Conservation (phyloP, 2,888 invertebrate species). For the Hecatera dysodea region DNA sequence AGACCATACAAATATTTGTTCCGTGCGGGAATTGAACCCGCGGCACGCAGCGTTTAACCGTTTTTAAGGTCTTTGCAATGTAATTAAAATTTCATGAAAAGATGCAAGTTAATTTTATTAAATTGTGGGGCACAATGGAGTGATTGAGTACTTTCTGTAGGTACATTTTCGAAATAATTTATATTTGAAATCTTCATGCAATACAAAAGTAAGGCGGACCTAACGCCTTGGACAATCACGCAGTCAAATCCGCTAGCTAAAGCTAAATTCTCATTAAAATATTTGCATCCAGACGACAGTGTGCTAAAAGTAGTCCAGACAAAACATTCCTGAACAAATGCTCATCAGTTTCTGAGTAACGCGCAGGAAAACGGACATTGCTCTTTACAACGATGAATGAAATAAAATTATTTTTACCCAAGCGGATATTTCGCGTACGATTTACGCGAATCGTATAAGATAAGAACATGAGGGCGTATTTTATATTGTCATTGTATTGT, state of each 20-base stretch:
- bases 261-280: background rate
- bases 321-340: conserved; percentile 25
- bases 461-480: conserved; percentile 54
- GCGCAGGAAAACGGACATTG: conserved; percentile 63
- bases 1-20: no score
- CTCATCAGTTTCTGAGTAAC: conserved; percentile 53
- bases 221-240: background rate
- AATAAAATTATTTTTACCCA: conserved; percentile 46
- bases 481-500: conserved; percentile 20
- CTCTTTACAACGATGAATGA: conserved; percentile 47
- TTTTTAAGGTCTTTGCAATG: no score
- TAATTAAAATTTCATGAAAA: no score
- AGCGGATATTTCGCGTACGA: conserved; percentile 48
- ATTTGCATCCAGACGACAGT: background rate
- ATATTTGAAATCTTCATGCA: no score
- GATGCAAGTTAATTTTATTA: no score
- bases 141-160: no score
- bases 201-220: background rate
- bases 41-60: no score
- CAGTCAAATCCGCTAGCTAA: background rate
- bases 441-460: conserved; percentile 54
- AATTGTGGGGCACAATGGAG: no score
- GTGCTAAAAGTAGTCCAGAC: conserved; percentile 2
- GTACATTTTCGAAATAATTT: no score
- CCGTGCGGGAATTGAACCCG: no score